Conservation (phyloP, 2,797 vertebrate species). For the Serranus cabrilla region DNA sequence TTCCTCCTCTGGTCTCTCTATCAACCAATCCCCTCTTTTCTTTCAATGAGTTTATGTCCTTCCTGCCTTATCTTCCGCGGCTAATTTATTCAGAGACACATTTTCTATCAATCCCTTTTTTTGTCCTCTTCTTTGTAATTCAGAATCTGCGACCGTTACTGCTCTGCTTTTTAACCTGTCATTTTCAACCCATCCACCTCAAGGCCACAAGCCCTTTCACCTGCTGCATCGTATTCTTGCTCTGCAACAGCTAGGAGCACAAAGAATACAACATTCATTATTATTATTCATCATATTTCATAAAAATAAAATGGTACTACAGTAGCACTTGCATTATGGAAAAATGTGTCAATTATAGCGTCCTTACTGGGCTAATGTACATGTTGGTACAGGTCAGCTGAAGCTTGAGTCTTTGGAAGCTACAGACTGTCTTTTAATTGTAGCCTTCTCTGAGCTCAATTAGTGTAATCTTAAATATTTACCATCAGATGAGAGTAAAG, state of each 20-base stretch:
- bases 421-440: constrained; percentile 2
- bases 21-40: not conserved
- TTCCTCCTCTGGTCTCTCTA: not conserved
- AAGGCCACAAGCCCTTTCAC: constrained; percentile 29
- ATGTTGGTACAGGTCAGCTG: not conserved
- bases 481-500: constrained; percentile 14
- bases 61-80: constrained; percentile 7
- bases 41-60: constrained; percentile 1
- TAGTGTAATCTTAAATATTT: constrained; percentile 24
- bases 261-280: not conserved
- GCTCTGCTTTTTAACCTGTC: constrained; percentile 22
- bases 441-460: not conserved
- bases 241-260: not conserved
- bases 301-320: not conserved
- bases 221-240: constrained; percentile 11
- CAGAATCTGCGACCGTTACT: not conserved
- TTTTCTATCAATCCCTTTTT: constrained; percentile 30
- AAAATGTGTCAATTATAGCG: not conserved
- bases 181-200: constrained; percentile 18
- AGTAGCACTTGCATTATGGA: not conserved
- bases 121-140: not conserved
- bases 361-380: not conserved
- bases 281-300: too few relatives aligned
- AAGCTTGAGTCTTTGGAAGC: not conserved
- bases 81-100: constrained; percentile 29